A percentile compares a stretch with the other conserved stretches of the same genome.
Evolutionary conservation across 2,888 invertebrate species (phyloP).

Genomic region (Sericinus montela): DNA sequence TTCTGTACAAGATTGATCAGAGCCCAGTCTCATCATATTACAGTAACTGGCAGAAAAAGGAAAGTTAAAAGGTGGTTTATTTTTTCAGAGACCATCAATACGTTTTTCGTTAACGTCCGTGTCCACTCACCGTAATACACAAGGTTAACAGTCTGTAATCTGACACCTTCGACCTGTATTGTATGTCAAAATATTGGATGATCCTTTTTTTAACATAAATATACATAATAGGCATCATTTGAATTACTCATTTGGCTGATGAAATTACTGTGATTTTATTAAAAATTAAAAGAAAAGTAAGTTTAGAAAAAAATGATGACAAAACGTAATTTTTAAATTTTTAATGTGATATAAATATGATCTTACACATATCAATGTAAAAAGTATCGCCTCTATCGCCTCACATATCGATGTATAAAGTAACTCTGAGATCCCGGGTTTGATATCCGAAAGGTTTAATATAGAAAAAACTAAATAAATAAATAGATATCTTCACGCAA

Average conservation of each 20-base stretch:
- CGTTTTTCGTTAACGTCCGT: conserved; percentile 11
- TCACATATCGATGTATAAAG: too few relatives aligned
- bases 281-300: too few relatives aligned
- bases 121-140: conserved; percentile 17
- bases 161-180: conserved; percentile 16
- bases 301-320: too few relatives aligned
- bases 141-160: conserved; percentile 22
- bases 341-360: too few relatives aligned
- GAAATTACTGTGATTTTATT: too few relatives aligned
- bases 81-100: conserved; percentile 11
- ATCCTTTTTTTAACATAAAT: conserved; percentile 8
- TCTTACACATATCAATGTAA: too few relatives aligned
- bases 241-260: background rate
- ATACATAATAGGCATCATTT: background rate
- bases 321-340: too few relatives aligned
- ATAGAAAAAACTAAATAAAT: too few relatives aligned
- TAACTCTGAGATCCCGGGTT: too few relatives aligned
- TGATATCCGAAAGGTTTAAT: too few relatives aligned
- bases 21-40: background rate
- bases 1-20: conserved; percentile 10
- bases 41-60: conserved; percentile 14
- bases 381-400: too few relatives aligned
- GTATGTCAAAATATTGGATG: conserved; percentile 12
- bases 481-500: too few relatives aligned
- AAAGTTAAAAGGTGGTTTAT: conserved; percentile 12